Conservation (phyloP, 1,140 invertebrate genomes). For the Diuraphis noxia region DNA sequence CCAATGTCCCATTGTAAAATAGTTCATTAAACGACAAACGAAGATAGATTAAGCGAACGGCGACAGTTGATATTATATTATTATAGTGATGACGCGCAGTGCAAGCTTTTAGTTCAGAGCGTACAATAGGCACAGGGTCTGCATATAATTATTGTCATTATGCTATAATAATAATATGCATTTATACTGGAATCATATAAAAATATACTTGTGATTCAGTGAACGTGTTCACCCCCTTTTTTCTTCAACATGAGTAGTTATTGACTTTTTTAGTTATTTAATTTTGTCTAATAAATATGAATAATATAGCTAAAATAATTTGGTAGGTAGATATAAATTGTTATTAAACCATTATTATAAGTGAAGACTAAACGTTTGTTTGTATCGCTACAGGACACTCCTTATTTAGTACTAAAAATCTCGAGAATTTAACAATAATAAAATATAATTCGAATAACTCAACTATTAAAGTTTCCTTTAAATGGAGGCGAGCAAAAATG, state of each 20-base stretch:
- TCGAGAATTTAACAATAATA: neutral
- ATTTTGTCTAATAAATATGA: neutral
- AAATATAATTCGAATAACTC: neutral
- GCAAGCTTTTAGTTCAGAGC: neutral
- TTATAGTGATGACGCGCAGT: neutral
- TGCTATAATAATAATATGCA: neutral
- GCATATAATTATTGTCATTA: neutral
- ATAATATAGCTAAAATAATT: too few species aligned
- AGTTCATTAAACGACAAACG: neutral
- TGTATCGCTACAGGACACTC: neutral
- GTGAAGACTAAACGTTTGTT: too few species aligned
- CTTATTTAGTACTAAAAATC: neutral
- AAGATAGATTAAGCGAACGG: neutral
- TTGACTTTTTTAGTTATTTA: neutral
- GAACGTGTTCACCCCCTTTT: too few species aligned
- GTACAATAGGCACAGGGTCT: neutral
- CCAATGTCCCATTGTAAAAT: neutral
- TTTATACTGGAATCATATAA: neutral
- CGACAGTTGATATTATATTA: slow-evolving; percentile 1
- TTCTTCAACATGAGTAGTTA: neutral
- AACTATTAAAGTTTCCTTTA: too few species aligned
- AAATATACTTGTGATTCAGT: neutral
- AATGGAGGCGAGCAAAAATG: too few species aligned
- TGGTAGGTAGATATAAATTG: too few species aligned
- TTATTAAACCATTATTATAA: too few species aligned